Evolutionary conservation across 2,797 vertebrate genomes (phyloP).

Genomic region (Melanotaenia parkinsoni): DNA sequence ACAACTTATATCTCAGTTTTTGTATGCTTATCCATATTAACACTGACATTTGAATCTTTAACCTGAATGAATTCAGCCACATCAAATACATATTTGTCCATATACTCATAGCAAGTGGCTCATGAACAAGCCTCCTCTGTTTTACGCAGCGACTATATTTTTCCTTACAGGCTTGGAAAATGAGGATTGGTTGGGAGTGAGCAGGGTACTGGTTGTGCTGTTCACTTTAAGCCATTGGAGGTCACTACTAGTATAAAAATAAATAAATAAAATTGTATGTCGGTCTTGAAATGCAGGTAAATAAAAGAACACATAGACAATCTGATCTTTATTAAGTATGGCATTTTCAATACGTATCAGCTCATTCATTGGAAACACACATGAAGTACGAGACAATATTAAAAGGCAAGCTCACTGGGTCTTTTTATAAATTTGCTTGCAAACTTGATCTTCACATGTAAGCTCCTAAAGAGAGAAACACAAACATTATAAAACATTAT

Average conservation of each 20-base stretch:
- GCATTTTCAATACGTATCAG: neutral
- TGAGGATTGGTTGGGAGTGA: neutral
- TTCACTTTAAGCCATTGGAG: neutral
- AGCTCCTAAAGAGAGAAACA: slow-evolving; percentile 70
- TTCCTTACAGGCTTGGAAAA: neutral
- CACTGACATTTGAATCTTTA: neutral
- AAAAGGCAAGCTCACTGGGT: slow-evolving; percentile 41
- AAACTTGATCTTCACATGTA: slow-evolving; percentile 76
- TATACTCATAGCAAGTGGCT: too few relatives aligned
- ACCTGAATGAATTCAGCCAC: neutral
- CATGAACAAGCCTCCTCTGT: neutral
- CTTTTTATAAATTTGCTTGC: slow-evolving; percentile 81
- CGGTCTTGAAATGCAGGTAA: neutral
- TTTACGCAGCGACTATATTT: neutral
- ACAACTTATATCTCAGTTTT: neutral
- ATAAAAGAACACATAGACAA: neutral
- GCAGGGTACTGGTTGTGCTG: neutral
- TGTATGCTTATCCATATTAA: too few relatives aligned
- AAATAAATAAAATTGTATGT: too few relatives aligned
- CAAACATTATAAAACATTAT: fast-evolving
- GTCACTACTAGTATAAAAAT: neutral
- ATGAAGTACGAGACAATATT: neutral
- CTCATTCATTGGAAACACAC: neutral
- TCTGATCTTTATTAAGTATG: neutral
- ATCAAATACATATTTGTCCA: neutral